Evolutionary conservation across 2,888 invertebrate species (phyloP).

Genomic region (Lasioglossum malachurum): DNA sequence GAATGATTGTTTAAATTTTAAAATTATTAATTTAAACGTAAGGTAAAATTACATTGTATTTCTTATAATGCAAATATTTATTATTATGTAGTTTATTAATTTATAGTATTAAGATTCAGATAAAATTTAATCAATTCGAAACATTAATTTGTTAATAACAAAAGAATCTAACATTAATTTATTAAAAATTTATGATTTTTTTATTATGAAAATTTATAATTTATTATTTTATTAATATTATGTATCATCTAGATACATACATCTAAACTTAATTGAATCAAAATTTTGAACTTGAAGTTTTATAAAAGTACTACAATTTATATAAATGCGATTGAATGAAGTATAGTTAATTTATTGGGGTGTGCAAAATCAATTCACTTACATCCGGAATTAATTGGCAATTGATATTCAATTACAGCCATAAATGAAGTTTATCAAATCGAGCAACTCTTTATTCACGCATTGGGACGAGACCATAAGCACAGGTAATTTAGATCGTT

Average conservation of each 20-base stretch:
- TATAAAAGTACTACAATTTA: not conserved
- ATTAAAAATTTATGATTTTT: not conserved
- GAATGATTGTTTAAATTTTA: too few species aligned
- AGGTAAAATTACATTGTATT: not conserved
- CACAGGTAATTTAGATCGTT: constrained; percentile 21
- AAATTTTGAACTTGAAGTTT: not conserved
- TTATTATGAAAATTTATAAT: too few species aligned
- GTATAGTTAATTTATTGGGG: not conserved
- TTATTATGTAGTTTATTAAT: not conserved
- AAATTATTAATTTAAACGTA: not conserved
- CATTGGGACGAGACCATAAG: constrained; percentile 15
- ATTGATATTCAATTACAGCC: not conserved
- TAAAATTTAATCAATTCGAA: not conserved
- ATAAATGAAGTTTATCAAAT: not conserved
- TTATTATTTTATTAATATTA: too few species aligned
- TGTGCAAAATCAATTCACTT: not conserved
- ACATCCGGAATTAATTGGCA: not conserved
- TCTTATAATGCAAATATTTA: not conserved
- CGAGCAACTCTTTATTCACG: constrained; percentile 7
- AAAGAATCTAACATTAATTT: not conserved
- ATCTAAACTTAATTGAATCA: not conserved
- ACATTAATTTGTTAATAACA: not conserved
- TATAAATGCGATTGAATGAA: not conserved
- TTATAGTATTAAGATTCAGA: not conserved
- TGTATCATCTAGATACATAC: not conserved